phyloP scores from a whole-genome alignment of 2,888 invertebrate species.

The Mesodorylaimus sp. region DNA sequence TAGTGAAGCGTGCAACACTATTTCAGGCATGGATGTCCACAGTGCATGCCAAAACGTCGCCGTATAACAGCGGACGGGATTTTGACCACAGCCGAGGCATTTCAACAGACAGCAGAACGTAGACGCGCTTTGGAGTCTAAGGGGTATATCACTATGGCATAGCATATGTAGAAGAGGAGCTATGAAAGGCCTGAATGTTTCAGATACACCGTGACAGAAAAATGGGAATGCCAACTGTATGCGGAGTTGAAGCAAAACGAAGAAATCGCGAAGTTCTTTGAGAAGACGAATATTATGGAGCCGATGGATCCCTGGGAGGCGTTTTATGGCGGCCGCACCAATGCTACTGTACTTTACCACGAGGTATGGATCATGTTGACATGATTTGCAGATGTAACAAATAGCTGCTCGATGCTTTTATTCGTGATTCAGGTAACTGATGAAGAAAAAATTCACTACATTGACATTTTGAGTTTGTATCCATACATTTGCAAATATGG shows the following conservation, averaged over 20 bases:
- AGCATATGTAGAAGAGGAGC: too few relatives aligned
- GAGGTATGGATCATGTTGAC: too few relatives aligned
- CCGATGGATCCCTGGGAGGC: background rate
- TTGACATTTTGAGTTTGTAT: slow-evolving; percentile 17
- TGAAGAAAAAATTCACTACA: slow-evolving; percentile 15
- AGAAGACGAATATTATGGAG: background rate
- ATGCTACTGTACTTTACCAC: too few relatives aligned
- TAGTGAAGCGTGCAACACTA: too few relatives aligned
- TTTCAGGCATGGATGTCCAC: background rate
- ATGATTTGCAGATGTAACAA: too few relatives aligned
- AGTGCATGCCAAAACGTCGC: background rate
- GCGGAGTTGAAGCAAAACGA: background rate
- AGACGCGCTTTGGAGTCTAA: background rate
- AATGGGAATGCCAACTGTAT: background rate
- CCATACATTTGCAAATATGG: slow-evolving; percentile 12
- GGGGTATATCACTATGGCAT: too few relatives aligned
- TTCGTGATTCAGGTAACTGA: too few relatives aligned
- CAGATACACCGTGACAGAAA: background rate
- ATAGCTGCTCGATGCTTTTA: too few relatives aligned
- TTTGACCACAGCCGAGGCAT: background rate
- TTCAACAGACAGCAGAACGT: background rate
- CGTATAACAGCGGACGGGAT: background rate
- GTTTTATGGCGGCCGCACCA: too few relatives aligned
- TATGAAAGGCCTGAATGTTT: too few relatives aligned
- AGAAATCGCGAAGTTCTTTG: background rate